Conservation (phyloP, 2,113 vertebrate genomes). For the Nanger granti region DNA sequence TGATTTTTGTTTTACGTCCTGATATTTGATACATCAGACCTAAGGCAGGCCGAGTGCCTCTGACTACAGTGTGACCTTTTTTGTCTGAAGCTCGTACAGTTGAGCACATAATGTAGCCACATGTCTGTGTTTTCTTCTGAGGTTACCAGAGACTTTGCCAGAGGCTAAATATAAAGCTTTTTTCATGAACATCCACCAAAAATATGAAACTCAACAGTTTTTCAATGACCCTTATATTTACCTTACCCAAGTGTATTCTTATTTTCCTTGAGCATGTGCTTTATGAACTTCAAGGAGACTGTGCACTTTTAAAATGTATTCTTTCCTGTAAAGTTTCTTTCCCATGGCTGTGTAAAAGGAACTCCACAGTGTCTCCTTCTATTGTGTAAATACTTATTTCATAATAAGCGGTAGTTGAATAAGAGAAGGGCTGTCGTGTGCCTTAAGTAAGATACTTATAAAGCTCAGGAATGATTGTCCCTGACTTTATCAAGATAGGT, state of each 20-base stretch:
- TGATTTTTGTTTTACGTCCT: neutral
- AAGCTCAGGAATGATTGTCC: neutral
- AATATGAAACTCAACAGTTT: conserved; percentile 30
- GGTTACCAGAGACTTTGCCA: neutral
- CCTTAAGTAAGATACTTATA: neutral
- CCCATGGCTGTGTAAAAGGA: neutral
- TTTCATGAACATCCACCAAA: neutral
- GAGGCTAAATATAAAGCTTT: conserved; percentile 11
- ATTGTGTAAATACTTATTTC: neutral
- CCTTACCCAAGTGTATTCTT: neutral
- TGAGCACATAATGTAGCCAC: neutral
- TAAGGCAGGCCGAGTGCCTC: neutral
- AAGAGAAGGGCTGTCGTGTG: neutral
- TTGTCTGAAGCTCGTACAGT: neutral
- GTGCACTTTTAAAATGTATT: neutral
- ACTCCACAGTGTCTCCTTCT: neutral
- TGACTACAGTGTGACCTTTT: neutral
- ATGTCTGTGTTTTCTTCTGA: conserved; percentile 24
- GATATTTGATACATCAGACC: neutral
- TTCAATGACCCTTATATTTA: conserved; percentile 5
- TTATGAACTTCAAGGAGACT: neutral
- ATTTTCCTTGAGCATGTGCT: neutral
- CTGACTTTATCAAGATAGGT: neutral
- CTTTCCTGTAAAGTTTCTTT: neutral
- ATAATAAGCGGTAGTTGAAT: neutral